Conservation (phyloP, 2,888 invertebrate genomes). For the Prosopocoilus inquinatus region DNA sequence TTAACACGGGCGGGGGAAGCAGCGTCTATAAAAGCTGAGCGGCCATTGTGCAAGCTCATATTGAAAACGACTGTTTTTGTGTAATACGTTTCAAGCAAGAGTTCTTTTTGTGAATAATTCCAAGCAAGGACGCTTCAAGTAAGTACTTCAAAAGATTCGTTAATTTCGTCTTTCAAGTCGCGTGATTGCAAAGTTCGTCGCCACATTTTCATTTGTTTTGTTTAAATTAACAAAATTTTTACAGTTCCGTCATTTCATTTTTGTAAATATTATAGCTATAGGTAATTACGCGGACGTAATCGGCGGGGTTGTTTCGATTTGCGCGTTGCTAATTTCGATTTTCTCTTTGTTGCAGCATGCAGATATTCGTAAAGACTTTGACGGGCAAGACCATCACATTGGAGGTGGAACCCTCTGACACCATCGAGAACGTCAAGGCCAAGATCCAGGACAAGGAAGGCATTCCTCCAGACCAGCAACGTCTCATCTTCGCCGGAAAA, state of each 20-base stretch:
- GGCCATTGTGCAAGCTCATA: background rate
- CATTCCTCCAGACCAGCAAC: no score
- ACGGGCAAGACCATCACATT: conserved; percentile 59
- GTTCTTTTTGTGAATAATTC: background rate
- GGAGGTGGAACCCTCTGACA: conserved; percentile 58
- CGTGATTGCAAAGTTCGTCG: no score
- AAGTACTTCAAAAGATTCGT: conserved; percentile 5
- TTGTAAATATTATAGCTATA: background rate
- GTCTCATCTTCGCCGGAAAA: no score
- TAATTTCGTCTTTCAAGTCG: no score
- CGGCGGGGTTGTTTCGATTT: conserved; percentile 10
- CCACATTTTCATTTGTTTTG: conserved; percentile 21
- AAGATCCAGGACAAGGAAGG: no score
- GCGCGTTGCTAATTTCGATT: conserved; percentile 6
- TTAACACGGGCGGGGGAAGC: conserved; percentile 31
- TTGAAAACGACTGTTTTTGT: background rate
- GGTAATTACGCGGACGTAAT: background rate
- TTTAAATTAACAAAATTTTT: conserved; percentile 29
- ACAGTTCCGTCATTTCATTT: conserved; percentile 23
- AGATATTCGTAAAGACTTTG: conserved; percentile 62
- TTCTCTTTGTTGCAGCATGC: conserved; percentile 51
- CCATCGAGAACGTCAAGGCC: no score
- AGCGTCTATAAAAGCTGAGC: conserved; percentile 32
- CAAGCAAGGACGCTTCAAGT: background rate
- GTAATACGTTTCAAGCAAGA: no score